Percentiles rank a stretch among this genome's conserved stretches.
These are phyloP conservation scores for Orgyia antiqua DNA, from an alignment of 2,888 invertebrate genomes.

Conservation along the genomic window DNA sequence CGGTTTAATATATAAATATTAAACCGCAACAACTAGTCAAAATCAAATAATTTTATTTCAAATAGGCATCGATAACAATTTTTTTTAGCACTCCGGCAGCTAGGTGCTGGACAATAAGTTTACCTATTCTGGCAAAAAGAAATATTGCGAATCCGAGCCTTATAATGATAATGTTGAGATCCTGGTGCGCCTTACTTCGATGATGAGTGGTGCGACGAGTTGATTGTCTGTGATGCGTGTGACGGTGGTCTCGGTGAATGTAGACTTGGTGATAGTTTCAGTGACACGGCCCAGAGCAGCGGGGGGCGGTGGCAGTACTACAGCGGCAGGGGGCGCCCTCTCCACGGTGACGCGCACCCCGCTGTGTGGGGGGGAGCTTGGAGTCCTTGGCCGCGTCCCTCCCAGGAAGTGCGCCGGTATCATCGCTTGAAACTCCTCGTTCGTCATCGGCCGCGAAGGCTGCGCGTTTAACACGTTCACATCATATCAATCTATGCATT, in stretches of 20 bases:
- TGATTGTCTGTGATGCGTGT: constrained; percentile 96
- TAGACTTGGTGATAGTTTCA: constrained; percentile 97
- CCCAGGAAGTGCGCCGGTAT: constrained; percentile 92
- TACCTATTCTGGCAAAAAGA: too few species aligned
- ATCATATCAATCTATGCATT: constrained; percentile 47
- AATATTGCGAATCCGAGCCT: constrained; percentile 11
- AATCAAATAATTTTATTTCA: too few species aligned
- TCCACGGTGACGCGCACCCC: constrained; percentile 92
- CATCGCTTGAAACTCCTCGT: constrained; percentile 97
- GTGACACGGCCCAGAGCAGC: constrained; percentile 93
- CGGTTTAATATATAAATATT: too few species aligned
- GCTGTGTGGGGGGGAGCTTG: constrained; percentile 46
- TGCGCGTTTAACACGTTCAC: constrained; percentile 76
- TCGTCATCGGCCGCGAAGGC: constrained; percentile 91
- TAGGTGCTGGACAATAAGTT: too few species aligned
- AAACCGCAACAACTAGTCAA: too few species aligned
- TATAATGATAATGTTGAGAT: background rate
- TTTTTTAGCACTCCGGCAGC: too few species aligned
- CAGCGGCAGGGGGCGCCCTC: constrained; percentile 78
- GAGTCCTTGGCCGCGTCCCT: constrained; percentile 40
- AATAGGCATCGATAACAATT: too few species aligned
- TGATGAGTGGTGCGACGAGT: constrained; percentile 89
- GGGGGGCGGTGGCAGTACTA: constrained; percentile 87
- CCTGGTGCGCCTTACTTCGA: constrained; percentile 82
- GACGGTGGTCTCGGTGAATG: constrained; percentile 96